phyloP scores from a whole-genome alignment of 2,888 invertebrate genomes.

The Synergus gifuensis region DNA sequence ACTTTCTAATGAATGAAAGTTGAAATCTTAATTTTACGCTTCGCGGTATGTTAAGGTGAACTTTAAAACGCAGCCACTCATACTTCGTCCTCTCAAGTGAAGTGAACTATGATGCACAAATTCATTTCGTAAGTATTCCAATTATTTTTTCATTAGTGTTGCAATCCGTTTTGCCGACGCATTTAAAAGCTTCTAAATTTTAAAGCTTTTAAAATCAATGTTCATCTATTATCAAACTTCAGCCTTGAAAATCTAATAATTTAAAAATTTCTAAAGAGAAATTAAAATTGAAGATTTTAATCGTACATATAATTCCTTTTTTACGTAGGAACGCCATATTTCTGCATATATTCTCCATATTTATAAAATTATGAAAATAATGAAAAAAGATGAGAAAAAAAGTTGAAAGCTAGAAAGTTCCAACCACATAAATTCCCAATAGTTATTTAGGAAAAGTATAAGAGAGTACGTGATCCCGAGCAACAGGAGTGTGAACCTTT shows the following conservation, averaged over 20 bases:
- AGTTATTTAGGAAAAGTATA: neutral
- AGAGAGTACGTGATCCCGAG: neutral
- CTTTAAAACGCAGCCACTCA: constrained; percentile 5
- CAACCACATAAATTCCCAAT: neutral
- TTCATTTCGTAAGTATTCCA: neutral
- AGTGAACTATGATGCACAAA: constrained; percentile 1
- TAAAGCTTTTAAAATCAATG: too few relatives aligned
- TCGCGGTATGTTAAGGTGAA: constrained; percentile 15
- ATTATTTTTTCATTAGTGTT: neutral
- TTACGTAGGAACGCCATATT: too few relatives aligned
- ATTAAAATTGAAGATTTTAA: too few relatives aligned
- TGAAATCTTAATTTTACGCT: constrained; percentile 27
- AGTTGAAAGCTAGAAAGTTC: neutral
- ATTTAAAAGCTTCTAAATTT: too few relatives aligned
- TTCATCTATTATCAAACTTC: too few relatives aligned
- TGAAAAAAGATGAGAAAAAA: too few relatives aligned
- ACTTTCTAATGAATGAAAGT: constrained; percentile 38
- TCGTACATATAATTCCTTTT: too few relatives aligned
- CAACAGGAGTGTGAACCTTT: constrained; percentile 1
- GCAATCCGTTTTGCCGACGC: neutral
- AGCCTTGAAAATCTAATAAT: too few relatives aligned
- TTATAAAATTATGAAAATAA: too few relatives aligned
- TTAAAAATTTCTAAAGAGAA: too few relatives aligned
- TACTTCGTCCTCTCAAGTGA: neutral
- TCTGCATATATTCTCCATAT: too few relatives aligned